Evolutionary conservation across 2,113 vertebrate species (phyloP), one percentile per base, ranked within the genome.

Genomic region (Aspiorhynchus laticeps): DNA sequence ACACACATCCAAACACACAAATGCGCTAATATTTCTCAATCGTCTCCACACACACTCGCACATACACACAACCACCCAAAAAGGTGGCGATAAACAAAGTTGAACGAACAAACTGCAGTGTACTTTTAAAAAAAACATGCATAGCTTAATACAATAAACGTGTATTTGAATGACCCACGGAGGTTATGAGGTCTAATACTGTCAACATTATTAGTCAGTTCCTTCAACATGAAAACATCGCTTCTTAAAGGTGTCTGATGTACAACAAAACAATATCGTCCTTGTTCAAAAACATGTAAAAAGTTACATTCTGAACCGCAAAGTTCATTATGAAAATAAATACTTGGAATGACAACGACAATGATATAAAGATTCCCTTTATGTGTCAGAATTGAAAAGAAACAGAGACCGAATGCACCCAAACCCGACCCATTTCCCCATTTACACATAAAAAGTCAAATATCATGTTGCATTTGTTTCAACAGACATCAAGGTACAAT

Each of bases 281-380:
- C 28, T 46, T 51, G 63, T 51, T 83, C 26, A 51, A 63, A 69
- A 24, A 24, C 46, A 95, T 96, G 95, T 98, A 99, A 94, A 98
- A 98, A 98, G 97, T 98, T 98, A 99, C 98, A 99, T 98, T 98
- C 97, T 91, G 96, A 98, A 97, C 96, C 96, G 93, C 93, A 93
- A 92, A 93, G 97, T 95, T 98, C 96, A 91, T 95, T 96, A 93
- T 95, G 95, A 95, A 96, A 97, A 98, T 98, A 98, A 99, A 98
- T 99, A 99, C 96, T 48, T 97, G 96, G 95, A 96, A 96, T 97
- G 96, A 96, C 94, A 95, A 96, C 95, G 96, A 94, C 92, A 67
- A 94, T 92, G 94, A 95, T 92, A 93, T 90, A 95, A 92, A 95
- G 92, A 94, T 87, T 88, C 78, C 87, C 82, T 89, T 89, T 77